Evolutionary conservation across 1,140 invertebrate species (phyloP), one percentile per base, ranked within the genome.

Genomic region (Oryzaephilus surinamensis): DNA sequence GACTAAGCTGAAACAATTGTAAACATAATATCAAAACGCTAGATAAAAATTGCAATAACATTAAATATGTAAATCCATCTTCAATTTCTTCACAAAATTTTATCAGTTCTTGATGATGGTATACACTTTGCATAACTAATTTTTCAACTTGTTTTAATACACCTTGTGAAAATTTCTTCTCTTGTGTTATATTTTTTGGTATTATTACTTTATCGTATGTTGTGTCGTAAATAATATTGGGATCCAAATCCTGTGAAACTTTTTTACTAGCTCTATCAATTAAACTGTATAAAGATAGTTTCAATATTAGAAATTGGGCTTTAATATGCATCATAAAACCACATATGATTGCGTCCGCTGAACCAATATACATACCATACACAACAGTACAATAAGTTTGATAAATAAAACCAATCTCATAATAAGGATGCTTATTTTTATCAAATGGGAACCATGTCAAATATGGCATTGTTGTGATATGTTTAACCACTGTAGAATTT

Each of bases 1-100:
- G 18, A 20, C 43, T 45, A 2, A 48, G 19, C 32, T 48, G 46
- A 38, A 44, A 45, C 15, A 48, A 29, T 26, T 45, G 43, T 19
- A 48, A 39, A 36, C 43, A 45, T 12, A 48, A 11, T 13, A 39
- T 30, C 4, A 38, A 17, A 2, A 45, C n/a, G 18, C 46, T 48
- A 4, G 21, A 30, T 12, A 45, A 11, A 14, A 48, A 41, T 27
- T 48, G 46, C 8, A 33, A 19, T 8, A 48, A 26, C 34, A 45
- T 37, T 13, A 48, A 28, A 6, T 35, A 28, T 11, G 17, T 23
- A 20, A 48, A 42, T 14, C 32, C 29, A 6, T 45, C 32, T 26
- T 48, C 42, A 2, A 33, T 19, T 2, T 39, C 26, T 10, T 45
- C 19, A n/a, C 43, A 41, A 8, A 42, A 38, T 4, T 28, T 29